Evolutionary conservation across 2,797 vertebrate genomes (phyloP).

Genomic region (Sus cebifrons): DNA sequence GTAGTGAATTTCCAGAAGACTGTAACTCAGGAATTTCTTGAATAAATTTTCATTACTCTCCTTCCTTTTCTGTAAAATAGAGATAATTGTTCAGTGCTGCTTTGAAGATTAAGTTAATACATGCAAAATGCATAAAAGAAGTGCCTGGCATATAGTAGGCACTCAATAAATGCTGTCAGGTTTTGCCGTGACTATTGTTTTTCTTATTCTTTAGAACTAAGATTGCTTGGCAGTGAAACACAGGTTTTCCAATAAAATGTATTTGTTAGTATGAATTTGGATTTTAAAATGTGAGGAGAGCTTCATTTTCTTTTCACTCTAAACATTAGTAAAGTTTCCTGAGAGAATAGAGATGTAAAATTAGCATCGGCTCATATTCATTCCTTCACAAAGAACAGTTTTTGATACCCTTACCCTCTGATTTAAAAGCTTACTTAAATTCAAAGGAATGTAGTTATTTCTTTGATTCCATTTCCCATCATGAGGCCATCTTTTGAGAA

Average conservation of each 20-base stretch:
- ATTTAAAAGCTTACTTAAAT: conserved; percentile 64
- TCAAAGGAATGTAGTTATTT: conserved; percentile 42
- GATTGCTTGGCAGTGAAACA: conserved; percentile 24
- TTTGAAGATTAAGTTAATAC: conserved; percentile 9
- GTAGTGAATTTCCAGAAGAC: conserved; percentile 23
- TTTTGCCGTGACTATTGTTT: conserved; percentile 16
- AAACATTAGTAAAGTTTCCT: conserved; percentile 70
- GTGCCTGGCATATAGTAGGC: neutral
- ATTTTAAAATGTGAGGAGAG: conserved; percentile 63
- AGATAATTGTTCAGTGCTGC: neutral
- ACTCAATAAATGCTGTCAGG: conserved; percentile 37
- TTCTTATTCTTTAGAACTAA: neutral
- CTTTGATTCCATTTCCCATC: conserved; percentile 63
- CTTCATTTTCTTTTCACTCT: conserved; percentile 73
- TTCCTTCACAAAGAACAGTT: conserved; percentile 62
- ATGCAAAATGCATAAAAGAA: neutral
- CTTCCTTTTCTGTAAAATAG: conserved; percentile 24
- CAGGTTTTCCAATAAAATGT: conserved; percentile 9
- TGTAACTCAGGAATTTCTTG: conserved; percentile 15
- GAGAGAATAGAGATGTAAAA: conserved; percentile 64
- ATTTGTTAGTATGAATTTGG: conserved; percentile 61
- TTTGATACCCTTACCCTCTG: conserved; percentile 59
- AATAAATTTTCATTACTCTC: conserved; percentile 20
- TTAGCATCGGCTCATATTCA: conserved; percentile 60
- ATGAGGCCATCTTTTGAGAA: neutral